A percentile compares a stretch with the other conserved stretches of the same genome.
Evolutionary conservation across 2,797 vertebrate genomes (phyloP).

Genomic region (Margarornis squamiger): DNA sequence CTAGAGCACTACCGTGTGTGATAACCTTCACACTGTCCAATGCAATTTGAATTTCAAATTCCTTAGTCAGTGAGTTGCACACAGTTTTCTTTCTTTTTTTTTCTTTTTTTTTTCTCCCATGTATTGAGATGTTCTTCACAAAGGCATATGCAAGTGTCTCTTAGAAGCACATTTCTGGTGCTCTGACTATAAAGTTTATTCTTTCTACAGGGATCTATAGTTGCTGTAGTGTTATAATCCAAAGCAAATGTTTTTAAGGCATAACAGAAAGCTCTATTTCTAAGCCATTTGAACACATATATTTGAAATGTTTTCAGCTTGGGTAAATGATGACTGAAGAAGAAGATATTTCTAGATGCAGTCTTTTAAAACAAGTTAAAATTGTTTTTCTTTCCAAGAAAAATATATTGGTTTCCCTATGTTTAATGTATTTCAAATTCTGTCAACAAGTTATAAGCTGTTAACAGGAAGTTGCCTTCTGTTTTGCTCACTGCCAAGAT

Average conservation of each 20-base stretch:
- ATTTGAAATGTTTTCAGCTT: background rate
- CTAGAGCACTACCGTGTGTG: background rate
- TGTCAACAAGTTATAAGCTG: conserved; percentile 24
- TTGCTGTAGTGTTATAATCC: background rate
- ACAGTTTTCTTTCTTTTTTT: background rate
- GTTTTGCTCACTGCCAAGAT: background rate
- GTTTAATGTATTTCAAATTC: conserved; percentile 30
- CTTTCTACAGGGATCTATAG: background rate
- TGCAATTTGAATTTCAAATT: background rate
- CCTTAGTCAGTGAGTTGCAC: background rate
- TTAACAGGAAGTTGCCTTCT: conserved; percentile 36
- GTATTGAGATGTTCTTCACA: background rate
- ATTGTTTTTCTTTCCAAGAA: conserved; percentile 3
- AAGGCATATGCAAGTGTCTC: background rate
- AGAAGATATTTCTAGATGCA: background rate
- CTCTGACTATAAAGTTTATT: background rate
- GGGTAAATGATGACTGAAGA: background rate
- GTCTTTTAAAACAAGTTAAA: conserved; percentile 30
- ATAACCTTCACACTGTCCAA: background rate
- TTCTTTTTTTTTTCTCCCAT: background rate
- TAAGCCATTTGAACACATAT: background rate
- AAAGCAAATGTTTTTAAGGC: conserved; percentile 22
- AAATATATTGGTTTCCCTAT: background rate
- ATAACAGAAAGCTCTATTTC: background rate
- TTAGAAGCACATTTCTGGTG: background rate